phyloP scores from a whole-genome alignment of 2,888 invertebrate species.

The Leptinotarsa peninsularis region DNA sequence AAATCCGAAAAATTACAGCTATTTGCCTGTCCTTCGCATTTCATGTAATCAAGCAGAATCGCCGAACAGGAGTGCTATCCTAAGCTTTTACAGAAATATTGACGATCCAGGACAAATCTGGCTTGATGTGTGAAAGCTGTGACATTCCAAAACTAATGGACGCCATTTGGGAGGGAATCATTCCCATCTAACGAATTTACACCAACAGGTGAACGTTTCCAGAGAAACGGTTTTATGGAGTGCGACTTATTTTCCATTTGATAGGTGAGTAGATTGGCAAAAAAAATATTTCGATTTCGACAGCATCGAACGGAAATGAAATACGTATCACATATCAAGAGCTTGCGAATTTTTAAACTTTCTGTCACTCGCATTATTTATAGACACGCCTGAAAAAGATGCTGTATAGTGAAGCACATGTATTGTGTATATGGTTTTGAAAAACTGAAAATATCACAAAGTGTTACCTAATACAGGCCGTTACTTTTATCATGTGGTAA shows the following conservation, averaged over 20 bases:
- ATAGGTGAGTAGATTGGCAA: background rate
- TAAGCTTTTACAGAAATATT: conserved; percentile 24
- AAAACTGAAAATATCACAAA: no score
- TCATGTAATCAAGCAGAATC: conserved; percentile 11
- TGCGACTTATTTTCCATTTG: background rate
- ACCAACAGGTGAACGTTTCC: conserved; percentile 4
- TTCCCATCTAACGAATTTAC: conserved; percentile 6
- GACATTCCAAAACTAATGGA: conserved; percentile 10
- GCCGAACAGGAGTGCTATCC: background rate
- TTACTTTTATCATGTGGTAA: no score
- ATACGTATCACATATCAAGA: background rate
- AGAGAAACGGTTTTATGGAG: background rate
- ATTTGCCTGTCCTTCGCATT: conserved; percentile 11
- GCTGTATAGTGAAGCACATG: no score
- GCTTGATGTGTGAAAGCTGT: conserved; percentile 9
- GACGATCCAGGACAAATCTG: conserved; percentile 19
- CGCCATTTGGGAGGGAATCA: conserved; percentile 2
- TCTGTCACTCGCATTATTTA: no score
- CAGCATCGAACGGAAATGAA: background rate
- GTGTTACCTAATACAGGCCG: no score
- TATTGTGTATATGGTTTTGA: no score
- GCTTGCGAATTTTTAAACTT: background rate
- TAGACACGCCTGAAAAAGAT: no score
- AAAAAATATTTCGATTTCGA: background rate
- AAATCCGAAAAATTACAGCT: conserved; percentile 24